Percentiles rank a stretch among this genome's conserved stretches.
Evolutionary conservation across 2,888 invertebrate species (phyloP).

Genomic region (Rhagonycha fulva): DNA sequence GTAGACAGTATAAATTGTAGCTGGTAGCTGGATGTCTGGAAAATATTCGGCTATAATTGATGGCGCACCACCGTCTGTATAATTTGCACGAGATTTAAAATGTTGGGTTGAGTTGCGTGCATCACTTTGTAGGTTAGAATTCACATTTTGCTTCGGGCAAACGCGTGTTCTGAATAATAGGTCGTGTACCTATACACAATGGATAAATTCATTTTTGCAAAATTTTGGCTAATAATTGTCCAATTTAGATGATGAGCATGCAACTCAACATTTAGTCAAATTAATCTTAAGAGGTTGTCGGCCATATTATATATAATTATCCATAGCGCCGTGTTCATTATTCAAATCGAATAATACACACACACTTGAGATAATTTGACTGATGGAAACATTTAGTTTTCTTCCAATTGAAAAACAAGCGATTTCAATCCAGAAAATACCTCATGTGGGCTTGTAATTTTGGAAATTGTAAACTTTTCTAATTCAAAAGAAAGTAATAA

Average conservation of each 20-base stretch:
- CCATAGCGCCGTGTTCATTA: neutral
- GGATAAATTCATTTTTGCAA: constrained; percentile 23
- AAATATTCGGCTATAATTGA: constrained; percentile 16
- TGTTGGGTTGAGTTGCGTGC: constrained; percentile 20
- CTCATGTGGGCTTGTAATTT: no score
- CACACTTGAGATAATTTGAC: neutral
- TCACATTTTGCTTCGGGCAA: constrained; percentile 19
- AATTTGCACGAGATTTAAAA: constrained; percentile 29
- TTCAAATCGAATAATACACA: neutral
- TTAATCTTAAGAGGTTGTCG: constrained; percentile 1
- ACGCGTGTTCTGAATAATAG: constrained; percentile 29
- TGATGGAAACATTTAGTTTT: no score
- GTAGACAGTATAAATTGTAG: constrained; percentile 2
- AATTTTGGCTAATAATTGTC: constrained; percentile 17
- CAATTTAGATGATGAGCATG: constrained; percentile 17
- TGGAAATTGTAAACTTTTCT: no score
- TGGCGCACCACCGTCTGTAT: constrained; percentile 25
- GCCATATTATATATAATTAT: neutral
- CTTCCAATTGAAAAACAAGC: no score
- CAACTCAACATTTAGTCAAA: constrained; percentile 15
- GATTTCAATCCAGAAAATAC: neutral
- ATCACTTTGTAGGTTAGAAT: constrained; percentile 21
- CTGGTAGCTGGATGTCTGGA: constrained; percentile 1
- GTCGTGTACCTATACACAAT: constrained; percentile 14
- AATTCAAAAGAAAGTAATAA: no score